Evolutionary conservation across 2,797 vertebrate species (phyloP).

Genomic region (Percopsis omiscomaycus): DNA sequence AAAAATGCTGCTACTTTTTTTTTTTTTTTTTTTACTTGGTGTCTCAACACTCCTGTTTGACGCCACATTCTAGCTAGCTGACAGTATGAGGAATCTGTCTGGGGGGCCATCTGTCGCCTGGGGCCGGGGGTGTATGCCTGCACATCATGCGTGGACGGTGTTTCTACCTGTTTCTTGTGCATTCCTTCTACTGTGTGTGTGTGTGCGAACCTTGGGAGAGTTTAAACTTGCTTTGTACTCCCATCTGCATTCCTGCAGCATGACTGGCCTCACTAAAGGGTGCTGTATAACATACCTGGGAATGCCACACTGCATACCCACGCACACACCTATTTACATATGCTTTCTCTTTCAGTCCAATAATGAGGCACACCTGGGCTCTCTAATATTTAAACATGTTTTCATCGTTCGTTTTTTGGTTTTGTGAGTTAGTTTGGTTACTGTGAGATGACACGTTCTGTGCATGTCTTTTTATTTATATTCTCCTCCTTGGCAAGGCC

Average conservation of each 20-base stretch:
- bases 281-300: slow-evolving; percentile 48
- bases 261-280: slow-evolving; percentile 50
- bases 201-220: slow-evolving; percentile 53
- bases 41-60: slow-evolving; percentile 9
- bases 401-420: no score
- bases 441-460: background rate
- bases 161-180: slow-evolving; percentile 62
- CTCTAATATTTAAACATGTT: slow-evolving; percentile 19
- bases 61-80: slow-evolving; percentile 1
- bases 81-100: slow-evolving; percentile 29
- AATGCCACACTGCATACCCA: slow-evolving; percentile 24
- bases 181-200: slow-evolving; percentile 63
- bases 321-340: slow-evolving; percentile 8
- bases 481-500: slow-evolving; percentile 3
- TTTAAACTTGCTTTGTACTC: slow-evolving; percentile 68
- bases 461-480: slow-evolving; percentile 1
- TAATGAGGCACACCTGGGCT: slow-evolving; percentile 15
- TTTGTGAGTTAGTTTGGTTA: no score
- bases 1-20: background rate
- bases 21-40: slow-evolving; percentile 11
- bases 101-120: slow-evolving; percentile 24
- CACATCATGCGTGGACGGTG: slow-evolving; percentile 24
- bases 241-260: slow-evolving; percentile 67
- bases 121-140: slow-evolving; percentile 12
- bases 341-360: background rate